Conservation (phyloP, 2,113 vertebrate genomes). For the Clupea harengus region DNA sequence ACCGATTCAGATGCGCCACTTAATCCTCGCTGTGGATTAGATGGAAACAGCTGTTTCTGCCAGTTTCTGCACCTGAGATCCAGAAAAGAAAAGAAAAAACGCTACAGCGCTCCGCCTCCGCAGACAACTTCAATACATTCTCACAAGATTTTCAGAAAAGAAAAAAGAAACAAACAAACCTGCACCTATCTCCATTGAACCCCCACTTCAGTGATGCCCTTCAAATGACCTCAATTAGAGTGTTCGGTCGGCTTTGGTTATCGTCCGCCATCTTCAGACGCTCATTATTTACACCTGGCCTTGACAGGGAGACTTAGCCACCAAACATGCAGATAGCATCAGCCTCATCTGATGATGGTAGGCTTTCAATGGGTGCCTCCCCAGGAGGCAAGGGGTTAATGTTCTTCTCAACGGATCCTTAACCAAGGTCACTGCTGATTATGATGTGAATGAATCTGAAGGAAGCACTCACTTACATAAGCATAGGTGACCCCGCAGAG, state of each 20-base stretch:
- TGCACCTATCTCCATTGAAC: neutral
- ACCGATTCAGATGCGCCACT: neutral
- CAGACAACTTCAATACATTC: too few species aligned
- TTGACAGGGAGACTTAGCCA: constrained; percentile 23
- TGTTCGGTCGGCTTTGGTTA: constrained; percentile 11
- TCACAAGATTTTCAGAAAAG: too few species aligned
- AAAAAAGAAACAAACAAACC: neutral
- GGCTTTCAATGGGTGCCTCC: constrained; percentile 35
- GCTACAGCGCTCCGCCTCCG: too few species aligned
- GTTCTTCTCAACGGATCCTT: neutral
- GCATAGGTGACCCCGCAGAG: neutral
- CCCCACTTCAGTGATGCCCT: neutral
- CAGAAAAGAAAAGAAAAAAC: neutral
- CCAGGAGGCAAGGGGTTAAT: constrained; percentile 31
- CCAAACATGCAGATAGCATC: constrained; percentile 22
- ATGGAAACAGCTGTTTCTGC: neutral
- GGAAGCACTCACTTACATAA: neutral
- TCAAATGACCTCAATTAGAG: constrained; percentile 19
- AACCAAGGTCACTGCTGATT: neutral
- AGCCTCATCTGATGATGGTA: constrained; percentile 17
- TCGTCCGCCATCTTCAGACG: neutral
- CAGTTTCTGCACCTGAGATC: neutral
- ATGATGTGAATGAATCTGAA: neutral
- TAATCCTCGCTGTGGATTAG: neutral
- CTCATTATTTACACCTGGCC: constrained; percentile 25